Evolutionary conservation across 1,140 invertebrate genomes (phyloP).

Genomic region (Sycobia sp.): DNA sequence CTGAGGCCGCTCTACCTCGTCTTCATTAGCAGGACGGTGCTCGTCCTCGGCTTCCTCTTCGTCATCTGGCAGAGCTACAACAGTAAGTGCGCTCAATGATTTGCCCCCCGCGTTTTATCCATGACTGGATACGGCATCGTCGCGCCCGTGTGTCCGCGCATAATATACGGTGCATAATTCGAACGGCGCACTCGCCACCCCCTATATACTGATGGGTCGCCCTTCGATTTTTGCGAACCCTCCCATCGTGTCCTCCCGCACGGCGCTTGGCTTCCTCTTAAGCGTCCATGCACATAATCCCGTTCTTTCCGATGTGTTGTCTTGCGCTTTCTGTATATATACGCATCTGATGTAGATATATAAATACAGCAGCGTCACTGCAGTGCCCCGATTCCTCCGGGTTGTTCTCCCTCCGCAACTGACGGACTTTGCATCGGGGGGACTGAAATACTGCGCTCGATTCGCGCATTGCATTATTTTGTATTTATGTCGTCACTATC

Average conservation of each 20-base stretch:
- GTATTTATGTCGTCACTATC: too few species aligned
- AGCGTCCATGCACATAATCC: too few species aligned
- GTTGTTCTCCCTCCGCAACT: too few species aligned
- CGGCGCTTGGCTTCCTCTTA: not conserved
- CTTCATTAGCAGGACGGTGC: constrained; percentile 28
- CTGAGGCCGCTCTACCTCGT: constrained; percentile 23
- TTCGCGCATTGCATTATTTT: too few species aligned
- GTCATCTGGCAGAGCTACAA: constrained; percentile 34
- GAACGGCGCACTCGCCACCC: not conserved
- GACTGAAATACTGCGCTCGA: too few species aligned
- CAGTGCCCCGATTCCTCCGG: too few species aligned
- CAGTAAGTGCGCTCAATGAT: constrained; percentile 17
- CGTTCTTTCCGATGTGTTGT: too few species aligned
- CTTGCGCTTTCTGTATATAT: too few species aligned
- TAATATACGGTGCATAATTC: not conserved
- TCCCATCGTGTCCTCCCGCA: not conserved
- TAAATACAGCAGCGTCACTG: too few species aligned
- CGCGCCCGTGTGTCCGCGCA: not conserved
- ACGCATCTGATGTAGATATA: too few species aligned
- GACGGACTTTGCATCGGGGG: too few species aligned
- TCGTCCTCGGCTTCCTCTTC: constrained; percentile 32
- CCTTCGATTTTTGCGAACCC: not conserved
- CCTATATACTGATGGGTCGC: not conserved
- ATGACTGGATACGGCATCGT: not conserved
- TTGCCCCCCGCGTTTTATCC: constrained; percentile 3